A percentile compares a stretch with the other conserved stretches of the same genome.
Evolutionary conservation across 1,140 invertebrate genomes (phyloP).

Genomic region (Drosophila athabasca): DNA sequence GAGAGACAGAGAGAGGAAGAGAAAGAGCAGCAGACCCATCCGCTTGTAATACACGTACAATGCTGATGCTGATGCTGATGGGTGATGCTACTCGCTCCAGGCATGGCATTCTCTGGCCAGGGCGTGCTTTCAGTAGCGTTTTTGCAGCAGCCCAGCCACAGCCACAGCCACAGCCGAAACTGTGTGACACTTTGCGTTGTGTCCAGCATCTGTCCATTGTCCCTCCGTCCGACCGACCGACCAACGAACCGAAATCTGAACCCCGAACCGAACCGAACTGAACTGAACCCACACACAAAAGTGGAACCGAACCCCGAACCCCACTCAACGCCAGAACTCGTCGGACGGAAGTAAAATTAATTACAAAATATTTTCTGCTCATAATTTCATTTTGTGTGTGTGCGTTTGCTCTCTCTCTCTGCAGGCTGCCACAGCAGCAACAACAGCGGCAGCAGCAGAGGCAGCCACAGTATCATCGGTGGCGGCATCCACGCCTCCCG

Average conservation of each 20-base stretch:
- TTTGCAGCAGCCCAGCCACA: slow-evolving; percentile 30
- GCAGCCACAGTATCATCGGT: slow-evolving; percentile 21
- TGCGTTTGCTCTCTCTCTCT: slow-evolving; percentile 23
- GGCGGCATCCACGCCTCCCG: background rate
- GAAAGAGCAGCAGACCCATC: background rate
- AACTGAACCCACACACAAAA: too few relatives aligned
- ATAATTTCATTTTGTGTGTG: slow-evolving; percentile 47
- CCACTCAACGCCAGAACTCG: slow-evolving; percentile 1
- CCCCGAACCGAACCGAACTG: too few relatives aligned
- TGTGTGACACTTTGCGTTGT: slow-evolving; percentile 70
- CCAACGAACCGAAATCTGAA: too few relatives aligned
- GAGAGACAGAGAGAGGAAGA: slow-evolving; percentile 18
- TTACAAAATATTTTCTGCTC: slow-evolving; percentile 64
- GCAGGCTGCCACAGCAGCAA: slow-evolving; percentile 57
- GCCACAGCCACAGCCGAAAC: slow-evolving; percentile 33
- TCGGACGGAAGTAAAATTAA: slow-evolving; percentile 70
- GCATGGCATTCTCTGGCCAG: too few relatives aligned
- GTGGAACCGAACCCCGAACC: too few relatives aligned
- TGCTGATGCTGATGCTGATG: slow-evolving; percentile 30
- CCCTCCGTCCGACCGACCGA: too few relatives aligned
- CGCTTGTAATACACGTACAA: slow-evolving; percentile 28
- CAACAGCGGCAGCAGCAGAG: slow-evolving; percentile 11
- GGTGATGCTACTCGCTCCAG: background rate
- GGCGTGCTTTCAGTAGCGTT: slow-evolving; percentile 44
- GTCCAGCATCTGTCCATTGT: slow-evolving; percentile 31